A percentile compares a stretch with the other conserved stretches of the same genome.
Evolutionary conservation across 2,797 vertebrate species (phyloP).

Genomic region (Lepus townsendii): DNA sequence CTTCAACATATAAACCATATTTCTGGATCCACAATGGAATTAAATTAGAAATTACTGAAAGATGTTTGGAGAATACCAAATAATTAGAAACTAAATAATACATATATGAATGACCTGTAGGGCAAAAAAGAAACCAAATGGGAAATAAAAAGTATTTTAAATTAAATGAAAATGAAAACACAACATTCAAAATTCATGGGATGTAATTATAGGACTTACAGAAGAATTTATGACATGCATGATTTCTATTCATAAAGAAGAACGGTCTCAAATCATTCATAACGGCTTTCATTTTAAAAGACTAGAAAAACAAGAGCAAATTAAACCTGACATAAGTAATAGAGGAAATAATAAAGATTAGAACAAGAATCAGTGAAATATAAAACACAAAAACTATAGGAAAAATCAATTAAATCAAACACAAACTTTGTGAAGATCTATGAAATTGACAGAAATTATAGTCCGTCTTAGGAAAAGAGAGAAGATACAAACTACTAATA

Average conservation of each 20-base stretch:
- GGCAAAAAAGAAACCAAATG: conserved; percentile 37
- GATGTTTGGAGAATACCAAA: conserved; percentile 40
- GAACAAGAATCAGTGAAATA: background rate
- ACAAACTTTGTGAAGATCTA: conserved; percentile 4
- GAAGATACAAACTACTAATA: background rate
- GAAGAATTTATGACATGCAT: background rate
- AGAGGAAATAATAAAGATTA: background rate
- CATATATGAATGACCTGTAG: conserved; percentile 25
- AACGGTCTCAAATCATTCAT: background rate
- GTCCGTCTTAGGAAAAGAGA: background rate
- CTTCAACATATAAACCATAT: background rate
- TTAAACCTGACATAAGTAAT: background rate
- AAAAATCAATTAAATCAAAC: conserved; percentile 11
- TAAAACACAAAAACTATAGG: background rate
- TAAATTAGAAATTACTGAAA: conserved; percentile 67
- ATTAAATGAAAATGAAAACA: conserved; percentile 46
- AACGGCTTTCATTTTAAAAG: background rate
- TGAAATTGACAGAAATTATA: background rate
- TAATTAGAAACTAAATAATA: conserved; percentile 58
- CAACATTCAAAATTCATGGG: background rate
- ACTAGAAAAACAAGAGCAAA: background rate
- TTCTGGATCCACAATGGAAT: conserved; percentile 35
- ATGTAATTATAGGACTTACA: background rate
- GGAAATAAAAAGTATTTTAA: conserved; percentile 46
- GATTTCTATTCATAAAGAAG: background rate